Evolutionary conservation across 2,113 vertebrate genomes (phyloP), one percentile per base, ranked within the genome.

Genomic region (Conger conger): DNA sequence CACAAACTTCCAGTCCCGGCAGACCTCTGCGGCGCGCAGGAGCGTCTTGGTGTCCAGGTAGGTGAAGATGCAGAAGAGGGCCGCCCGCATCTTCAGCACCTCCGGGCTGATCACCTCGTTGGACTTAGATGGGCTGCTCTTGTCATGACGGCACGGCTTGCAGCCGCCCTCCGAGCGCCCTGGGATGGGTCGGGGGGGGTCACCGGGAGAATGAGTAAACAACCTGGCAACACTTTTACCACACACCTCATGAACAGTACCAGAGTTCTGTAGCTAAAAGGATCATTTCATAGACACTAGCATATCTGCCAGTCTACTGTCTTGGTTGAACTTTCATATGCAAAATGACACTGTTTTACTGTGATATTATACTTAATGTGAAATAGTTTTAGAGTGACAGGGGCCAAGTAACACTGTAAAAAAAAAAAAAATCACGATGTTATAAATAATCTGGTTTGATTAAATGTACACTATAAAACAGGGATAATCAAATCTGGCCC

Each of bases 41-140:
- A 98, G 88, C 0, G 97, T 96, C 87, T 90, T 93, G 6, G 96
- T 96, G 88, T 98, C 97, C 93, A 99, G 92, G 92, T 97, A 99
- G 37, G 96, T 97, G 91, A 98, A 97, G 88, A 98, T 95, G 86
- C 97, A 98, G 91, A 98, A 98, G 0, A 99, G 94, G 16, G 96
- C 96, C 0, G 97, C 97, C 60, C 97, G 89, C 94, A 97, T 94
- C 92, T 95, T 95, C 91, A 98, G 92, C 87, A 95, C 93, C 89
- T 96, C 97, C 0, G 95, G 96, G 89, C 94, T 96, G 94, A 97
- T 94, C 33, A 93, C 94, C 79, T 95, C 95, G 0, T 96, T 94
- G 85, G 90, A 91, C 89, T 93, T 92, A 0, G 93, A 94, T 0
- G 93, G 94, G 90, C 95, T 82, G 42, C 37, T 91, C 86, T 94